Conservation (phyloP, 2,888 invertebrate genomes). For the Drosophila monieri region DNA sequence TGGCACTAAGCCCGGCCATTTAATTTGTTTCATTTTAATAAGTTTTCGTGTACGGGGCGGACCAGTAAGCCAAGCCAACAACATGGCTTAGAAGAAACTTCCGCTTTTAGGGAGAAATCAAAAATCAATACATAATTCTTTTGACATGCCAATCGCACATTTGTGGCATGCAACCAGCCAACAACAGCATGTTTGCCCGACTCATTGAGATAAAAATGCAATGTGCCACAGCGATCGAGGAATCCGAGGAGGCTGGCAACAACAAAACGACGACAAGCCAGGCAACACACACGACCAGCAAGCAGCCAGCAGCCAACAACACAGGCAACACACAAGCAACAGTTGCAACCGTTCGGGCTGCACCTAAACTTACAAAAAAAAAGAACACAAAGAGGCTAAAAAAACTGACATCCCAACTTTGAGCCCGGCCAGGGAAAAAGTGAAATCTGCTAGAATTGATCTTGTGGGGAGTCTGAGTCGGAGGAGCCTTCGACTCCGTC, state of each 20-base stretch:
- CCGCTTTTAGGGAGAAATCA: conserved; percentile 63
- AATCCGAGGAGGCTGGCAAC: conserved; percentile 53
- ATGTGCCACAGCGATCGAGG: conserved; percentile 36
- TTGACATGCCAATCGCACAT: conserved; percentile 81
- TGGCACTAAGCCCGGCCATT: conserved; percentile 22
- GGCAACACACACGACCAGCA: conserved; percentile 48
- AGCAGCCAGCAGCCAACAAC: conserved; percentile 6
- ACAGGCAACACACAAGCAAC: conserved; percentile 48
- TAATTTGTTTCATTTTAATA: conserved; percentile 50
- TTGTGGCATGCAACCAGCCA: conserved; percentile 72
- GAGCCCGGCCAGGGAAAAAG: conserved; percentile 64
- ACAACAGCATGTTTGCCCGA: conserved; percentile 70
- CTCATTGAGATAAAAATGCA: conserved; percentile 76
- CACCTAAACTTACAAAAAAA: conserved; percentile 52
- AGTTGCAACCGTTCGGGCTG: conserved; percentile 76
- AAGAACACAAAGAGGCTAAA: conserved; percentile 29
- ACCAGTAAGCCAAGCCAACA: not conserved
- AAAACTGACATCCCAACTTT: conserved; percentile 58
- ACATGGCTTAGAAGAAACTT: conserved; percentile 36
- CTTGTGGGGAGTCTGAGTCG: conserved; percentile 72
- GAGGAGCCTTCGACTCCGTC: conserved; percentile 50
- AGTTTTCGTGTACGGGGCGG: conserved; percentile 34
- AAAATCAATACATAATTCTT: conserved; percentile 80
- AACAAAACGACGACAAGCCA: conserved; percentile 77
- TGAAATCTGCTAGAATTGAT: conserved; percentile 79